Percentiles rank a stretch among this genome's conserved stretches.
Evolutionary conservation across 2,888 invertebrate genomes (phyloP).

Genomic region (Polietes domitor): DNA sequence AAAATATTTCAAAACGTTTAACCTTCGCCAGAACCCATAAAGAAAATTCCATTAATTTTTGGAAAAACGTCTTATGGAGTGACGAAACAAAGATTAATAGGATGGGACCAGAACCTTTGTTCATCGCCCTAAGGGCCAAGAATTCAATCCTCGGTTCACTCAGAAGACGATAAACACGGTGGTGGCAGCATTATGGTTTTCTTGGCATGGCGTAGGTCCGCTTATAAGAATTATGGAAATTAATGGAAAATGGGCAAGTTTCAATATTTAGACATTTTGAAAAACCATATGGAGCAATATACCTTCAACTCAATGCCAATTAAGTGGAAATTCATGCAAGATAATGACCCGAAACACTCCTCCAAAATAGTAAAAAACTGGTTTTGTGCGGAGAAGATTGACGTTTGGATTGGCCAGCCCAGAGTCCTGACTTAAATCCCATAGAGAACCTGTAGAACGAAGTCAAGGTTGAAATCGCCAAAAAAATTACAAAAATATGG

Average conservation of each 20-base stretch:
- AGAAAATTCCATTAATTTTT: conserved; percentile 7
- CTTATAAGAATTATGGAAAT: not conserved
- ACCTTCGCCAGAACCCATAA: not conserved
- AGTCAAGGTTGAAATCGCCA: not conserved
- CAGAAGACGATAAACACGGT: not conserved
- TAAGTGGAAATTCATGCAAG: not conserved
- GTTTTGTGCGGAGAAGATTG: not conserved
- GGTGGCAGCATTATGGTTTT: not conserved
- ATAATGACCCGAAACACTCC: no score
- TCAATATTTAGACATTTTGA: not conserved
- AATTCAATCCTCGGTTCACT: conserved; percentile 7
- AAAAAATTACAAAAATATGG: not conserved
- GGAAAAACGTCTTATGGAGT: conserved; percentile 33
- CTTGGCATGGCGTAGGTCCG: not conserved
- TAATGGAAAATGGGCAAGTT: not conserved
- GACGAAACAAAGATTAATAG: conserved; percentile 46
- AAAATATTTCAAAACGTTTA: not conserved
- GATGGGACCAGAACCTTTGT: not conserved
- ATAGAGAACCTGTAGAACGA: no score
- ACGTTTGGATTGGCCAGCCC: not conserved
- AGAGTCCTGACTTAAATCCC: not conserved
- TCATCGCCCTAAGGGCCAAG: not conserved
- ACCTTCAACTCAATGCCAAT: not conserved
- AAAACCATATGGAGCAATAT: not conserved
- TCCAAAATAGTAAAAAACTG: not conserved